Evolutionary conservation across 2,113 vertebrate species (phyloP).

Genomic region (Chaetops frenatus): DNA sequence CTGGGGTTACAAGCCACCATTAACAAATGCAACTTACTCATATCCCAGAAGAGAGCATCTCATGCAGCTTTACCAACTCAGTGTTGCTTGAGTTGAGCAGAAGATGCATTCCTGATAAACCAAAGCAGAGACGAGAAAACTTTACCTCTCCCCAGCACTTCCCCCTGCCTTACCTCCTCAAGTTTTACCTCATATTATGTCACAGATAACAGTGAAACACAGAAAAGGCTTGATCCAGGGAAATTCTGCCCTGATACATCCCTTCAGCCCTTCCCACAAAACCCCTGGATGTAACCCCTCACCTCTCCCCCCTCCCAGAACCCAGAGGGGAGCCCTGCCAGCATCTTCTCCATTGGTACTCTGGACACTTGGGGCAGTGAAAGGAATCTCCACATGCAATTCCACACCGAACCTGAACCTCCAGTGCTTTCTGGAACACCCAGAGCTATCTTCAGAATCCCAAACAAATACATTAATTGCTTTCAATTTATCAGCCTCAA

Average conservation of each 20-base stretch:
- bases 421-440: slow-evolving; percentile 49
- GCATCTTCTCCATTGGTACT: not conserved
- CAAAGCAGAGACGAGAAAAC: not conserved
- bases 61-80: not conserved
- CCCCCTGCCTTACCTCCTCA: not conserved
- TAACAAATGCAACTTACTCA: not conserved
- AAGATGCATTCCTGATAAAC: not conserved
- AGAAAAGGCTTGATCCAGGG: not conserved
- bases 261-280: not conserved
- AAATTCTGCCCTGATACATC: not conserved
- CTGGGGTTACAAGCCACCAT: not conserved
- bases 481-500: slow-evolving; percentile 70
- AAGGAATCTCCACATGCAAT: not conserved
- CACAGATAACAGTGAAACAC: not conserved
- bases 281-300: not conserved
- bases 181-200: not conserved
- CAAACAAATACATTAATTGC: slow-evolving; percentile 74
- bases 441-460: slow-evolving; percentile 64
- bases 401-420: not conserved
- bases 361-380: not conserved
- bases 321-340: not conserved
- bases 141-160: not conserved
- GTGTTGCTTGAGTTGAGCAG: not conserved
- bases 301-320: not conserved
- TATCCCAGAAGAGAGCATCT: not conserved